A percentile compares a stretch with the other conserved stretches of the same genome.
Evolutionary conservation across 2,113 vertebrate genomes (phyloP).

Genomic region (Platycercus adscitus): DNA sequence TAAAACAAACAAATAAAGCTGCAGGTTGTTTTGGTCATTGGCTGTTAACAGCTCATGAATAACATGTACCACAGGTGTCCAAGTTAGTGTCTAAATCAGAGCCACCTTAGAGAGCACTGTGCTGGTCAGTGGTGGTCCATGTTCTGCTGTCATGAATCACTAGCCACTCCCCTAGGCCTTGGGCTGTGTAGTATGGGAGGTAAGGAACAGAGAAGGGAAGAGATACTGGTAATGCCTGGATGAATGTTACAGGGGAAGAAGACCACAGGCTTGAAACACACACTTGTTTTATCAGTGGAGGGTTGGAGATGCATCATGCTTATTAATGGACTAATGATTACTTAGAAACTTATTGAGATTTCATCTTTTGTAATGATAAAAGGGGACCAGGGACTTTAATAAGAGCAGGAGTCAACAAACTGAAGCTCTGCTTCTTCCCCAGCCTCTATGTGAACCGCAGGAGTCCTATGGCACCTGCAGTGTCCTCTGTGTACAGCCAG

Average conservation of each 20-base stretch:
- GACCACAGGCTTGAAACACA: not conserved
- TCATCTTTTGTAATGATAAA: not conserved
- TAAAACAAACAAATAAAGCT: not conserved
- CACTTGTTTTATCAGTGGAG: not conserved
- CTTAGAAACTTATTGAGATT: not conserved
- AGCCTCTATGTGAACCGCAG: not conserved
- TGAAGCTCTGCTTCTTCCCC: not conserved
- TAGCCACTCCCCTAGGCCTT: not conserved
- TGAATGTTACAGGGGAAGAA: not conserved
- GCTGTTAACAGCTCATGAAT: not conserved
- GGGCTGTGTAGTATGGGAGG: not conserved
- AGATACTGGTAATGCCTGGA: not conserved
- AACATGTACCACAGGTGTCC: not conserved
- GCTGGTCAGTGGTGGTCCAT: not conserved
- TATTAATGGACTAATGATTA: not conserved
- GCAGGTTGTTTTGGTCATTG: not conserved
- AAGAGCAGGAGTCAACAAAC: not conserved
- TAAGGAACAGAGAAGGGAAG: not conserved
- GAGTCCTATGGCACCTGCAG: not conserved
- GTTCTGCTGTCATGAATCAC: rapidly evolving
- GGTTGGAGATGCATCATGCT: not conserved
- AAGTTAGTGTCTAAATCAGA: not conserved
- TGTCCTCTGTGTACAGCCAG: rapidly evolving
- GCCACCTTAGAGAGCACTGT: not conserved
- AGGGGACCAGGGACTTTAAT: not conserved